These are phyloP conservation scores for Margaritifera margaritifera DNA, from an alignment of 2,888 invertebrate genomes.

Conservation along the genomic window DNA sequence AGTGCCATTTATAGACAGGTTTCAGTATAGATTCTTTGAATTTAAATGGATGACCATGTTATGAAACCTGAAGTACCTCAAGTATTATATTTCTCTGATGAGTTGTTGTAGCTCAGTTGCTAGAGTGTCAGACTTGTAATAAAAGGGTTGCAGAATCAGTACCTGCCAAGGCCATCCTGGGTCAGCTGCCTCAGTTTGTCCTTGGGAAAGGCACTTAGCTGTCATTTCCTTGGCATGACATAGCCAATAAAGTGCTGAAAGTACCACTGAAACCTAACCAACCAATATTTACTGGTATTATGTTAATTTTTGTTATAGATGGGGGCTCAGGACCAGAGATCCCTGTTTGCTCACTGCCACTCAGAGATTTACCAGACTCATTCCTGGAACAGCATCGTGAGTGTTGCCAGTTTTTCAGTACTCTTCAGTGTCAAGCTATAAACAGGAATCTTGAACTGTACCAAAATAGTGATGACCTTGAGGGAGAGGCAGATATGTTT, in stretches of 20 bases:
- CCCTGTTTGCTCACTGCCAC: constrained; percentile 15
- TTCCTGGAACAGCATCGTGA: constrained; percentile 50
- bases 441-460: constrained; percentile 52
- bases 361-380: constrained; percentile 41
- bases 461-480: neutral
- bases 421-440: constrained; percentile 55
- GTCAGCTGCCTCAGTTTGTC: too few species aligned
- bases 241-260: too few species aligned
- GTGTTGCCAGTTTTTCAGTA: constrained; percentile 48
- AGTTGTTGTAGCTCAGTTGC: too few species aligned
- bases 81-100: too few species aligned
- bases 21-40: too few species aligned
- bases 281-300: neutral
- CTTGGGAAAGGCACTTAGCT: too few species aligned
- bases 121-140: too few species aligned
- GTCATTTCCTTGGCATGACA: neutral
- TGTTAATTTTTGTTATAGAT: neutral
- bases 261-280: neutral
- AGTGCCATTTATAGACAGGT: too few species aligned
- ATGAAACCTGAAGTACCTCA: too few species aligned
- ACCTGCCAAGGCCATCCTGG: neutral
- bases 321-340: neutral
- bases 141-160: too few species aligned
- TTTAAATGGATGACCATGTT: too few species aligned
- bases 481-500: too few species aligned